Conservation (phyloP, 2,888 invertebrate genomes). For the Cephus pulcher region DNA sequence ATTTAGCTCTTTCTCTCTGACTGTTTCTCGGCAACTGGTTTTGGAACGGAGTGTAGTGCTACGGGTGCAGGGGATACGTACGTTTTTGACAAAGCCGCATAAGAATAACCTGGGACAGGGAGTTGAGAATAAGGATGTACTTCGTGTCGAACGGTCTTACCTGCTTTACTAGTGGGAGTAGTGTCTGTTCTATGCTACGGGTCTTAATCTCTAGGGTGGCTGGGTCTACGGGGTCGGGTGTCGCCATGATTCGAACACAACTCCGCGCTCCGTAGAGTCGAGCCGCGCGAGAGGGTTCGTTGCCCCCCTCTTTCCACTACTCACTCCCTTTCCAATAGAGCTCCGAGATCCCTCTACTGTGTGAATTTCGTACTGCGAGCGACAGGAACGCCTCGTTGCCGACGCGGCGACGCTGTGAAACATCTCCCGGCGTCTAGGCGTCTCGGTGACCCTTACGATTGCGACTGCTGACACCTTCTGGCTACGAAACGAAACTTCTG, state of each 20-base stretch:
- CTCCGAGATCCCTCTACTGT: neutral
- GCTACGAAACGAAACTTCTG: neutral
- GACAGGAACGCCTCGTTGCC: slow-evolving; percentile 30
- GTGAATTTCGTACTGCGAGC: neutral
- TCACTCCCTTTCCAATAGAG: slow-evolving; percentile 17
- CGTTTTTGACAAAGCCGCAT: neutral
- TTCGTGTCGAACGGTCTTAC: slow-evolving; percentile 69
- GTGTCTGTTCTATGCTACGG: slow-evolving; percentile 93
- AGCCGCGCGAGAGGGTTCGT: slow-evolving; percentile 61
- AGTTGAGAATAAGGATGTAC: slow-evolving; percentile 4
- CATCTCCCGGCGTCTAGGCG: slow-evolving; percentile 28
- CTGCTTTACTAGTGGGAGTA: slow-evolving; percentile 94
- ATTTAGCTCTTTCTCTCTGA: neutral
- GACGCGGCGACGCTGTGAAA: slow-evolving; percentile 32
- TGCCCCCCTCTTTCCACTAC: slow-evolving; percentile 48
- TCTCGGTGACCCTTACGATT: neutral
- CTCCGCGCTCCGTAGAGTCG: slow-evolving; percentile 59
- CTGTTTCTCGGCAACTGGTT: slow-evolving; percentile 3
- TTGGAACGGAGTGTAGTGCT: neutral
- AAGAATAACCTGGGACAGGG: neutral
- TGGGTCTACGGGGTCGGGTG: slow-evolving; percentile 72
- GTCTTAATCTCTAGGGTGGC: slow-evolving; percentile 86
- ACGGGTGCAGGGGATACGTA: neutral
- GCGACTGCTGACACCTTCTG: neutral
- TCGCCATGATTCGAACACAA: slow-evolving; percentile 71